Conservation (phyloP, 2,888 invertebrate species). For the Anagyrus pseudococci region DNA sequence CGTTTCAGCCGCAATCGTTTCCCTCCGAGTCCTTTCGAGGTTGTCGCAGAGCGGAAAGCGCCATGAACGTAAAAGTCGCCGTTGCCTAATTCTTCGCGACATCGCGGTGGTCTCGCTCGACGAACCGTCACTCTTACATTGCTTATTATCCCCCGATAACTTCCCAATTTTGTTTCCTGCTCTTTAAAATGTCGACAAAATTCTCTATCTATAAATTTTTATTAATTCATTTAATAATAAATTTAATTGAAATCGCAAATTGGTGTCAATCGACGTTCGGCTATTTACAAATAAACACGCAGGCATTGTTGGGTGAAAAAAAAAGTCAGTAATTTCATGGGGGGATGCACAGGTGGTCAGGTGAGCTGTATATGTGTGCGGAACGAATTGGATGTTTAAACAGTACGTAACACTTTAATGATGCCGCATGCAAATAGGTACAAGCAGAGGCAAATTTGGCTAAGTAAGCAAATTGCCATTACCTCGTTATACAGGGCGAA, state of each 20-base stretch:
- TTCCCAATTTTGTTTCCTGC: neutral
- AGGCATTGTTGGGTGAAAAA: no score
- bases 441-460: constrained; percentile 1
- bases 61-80: no score
- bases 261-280: no score
- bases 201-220: neutral
- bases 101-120: constrained; percentile 23
- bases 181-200: neutral
- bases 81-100: neutral
- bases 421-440: constrained; percentile 13
- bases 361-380: neutral
- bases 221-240: constrained; percentile 5
- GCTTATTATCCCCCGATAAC: constrained; percentile 13
- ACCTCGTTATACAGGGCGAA: constrained; percentile 2
- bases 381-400: neutral
- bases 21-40: neutral
- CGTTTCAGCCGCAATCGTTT: constrained; percentile 5
- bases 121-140: constrained; percentile 30
- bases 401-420: constrained; percentile 14
- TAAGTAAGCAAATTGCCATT: constrained; percentile 6
- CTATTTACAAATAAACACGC: neutral
- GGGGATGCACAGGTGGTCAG: no score
- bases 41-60: no score
- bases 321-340: no score
- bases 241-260: neutral